These are phyloP conservation scores for Amphilophus citrinellus DNA, from an alignment of 2,113 vertebrate species.

Conservation along the genomic window DNA sequence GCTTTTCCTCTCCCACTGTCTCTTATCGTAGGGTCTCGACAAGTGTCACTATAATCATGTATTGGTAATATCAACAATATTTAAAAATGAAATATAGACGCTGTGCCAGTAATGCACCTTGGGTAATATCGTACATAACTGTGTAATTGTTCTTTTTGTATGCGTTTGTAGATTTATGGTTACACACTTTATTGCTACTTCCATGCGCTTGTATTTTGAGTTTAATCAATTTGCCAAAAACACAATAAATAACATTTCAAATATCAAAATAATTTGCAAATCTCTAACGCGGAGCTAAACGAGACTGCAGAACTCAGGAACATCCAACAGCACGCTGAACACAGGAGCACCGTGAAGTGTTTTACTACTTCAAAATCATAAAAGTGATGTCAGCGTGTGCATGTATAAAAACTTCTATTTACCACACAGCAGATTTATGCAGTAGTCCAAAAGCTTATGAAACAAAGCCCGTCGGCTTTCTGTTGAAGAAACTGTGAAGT, in stretches of 20 bases:
- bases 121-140: no score
- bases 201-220: not conserved
- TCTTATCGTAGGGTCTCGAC: no score
- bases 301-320: not conserved
- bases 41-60: not conserved
- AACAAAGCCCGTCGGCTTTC: not conserved
- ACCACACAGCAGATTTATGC: not conserved
- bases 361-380: not conserved
- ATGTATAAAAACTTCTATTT: not conserved
- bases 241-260: conserved; percentile 6
- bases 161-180: not conserved
- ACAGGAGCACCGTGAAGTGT: not conserved
- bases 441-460: not conserved
- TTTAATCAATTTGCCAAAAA: not conserved
- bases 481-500: no score
- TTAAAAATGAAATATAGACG: no score
- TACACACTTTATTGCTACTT: not conserved
- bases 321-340: no score
- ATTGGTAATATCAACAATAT: no score
- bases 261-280: not conserved
- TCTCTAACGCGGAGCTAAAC: not conserved
- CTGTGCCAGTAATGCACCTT: no score
- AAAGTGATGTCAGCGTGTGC: not conserved
- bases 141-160: not conserved
- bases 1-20: no score